phyloP scores from a whole-genome alignment of 2,113 vertebrate species.

The Xyliphius kryptos region DNA sequence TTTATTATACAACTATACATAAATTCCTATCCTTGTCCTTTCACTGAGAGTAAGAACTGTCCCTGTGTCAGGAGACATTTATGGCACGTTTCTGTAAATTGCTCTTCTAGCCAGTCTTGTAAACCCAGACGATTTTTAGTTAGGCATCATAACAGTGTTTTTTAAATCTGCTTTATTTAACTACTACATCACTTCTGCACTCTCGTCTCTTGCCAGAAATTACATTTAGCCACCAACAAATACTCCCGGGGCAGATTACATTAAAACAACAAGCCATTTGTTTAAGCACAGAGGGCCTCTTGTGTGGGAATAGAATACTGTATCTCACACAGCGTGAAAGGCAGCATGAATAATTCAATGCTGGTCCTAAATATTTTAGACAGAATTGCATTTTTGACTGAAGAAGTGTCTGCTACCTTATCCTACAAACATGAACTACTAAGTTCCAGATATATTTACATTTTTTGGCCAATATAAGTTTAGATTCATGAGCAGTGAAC shows the following conservation, averaged over 20 bases:
- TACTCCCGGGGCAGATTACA: conserved; percentile 37
- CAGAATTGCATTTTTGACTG: conserved; percentile 19
- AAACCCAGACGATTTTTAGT: background rate
- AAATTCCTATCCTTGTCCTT: conserved; percentile 5
- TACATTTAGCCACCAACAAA: conserved; percentile 32
- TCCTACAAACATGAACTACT: too few relatives aligned
- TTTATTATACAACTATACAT: background rate
- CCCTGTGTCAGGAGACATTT: background rate
- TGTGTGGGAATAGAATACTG: conserved; percentile 33
- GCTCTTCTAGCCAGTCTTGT: conserved; percentile 2
- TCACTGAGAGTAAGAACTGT: background rate
- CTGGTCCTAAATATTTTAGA: conserved; percentile 34
- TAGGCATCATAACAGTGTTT: background rate
- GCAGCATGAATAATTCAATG: conserved; percentile 37
- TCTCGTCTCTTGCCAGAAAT: conserved; percentile 34
- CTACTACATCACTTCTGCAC: conserved; percentile 30
- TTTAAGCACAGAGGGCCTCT: conserved; percentile 27
- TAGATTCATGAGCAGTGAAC: too few relatives aligned
- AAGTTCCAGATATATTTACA: too few relatives aligned
- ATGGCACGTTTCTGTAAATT: conserved; percentile 3
- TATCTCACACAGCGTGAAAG: conserved; percentile 25
- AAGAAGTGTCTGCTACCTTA: conserved; percentile 16
- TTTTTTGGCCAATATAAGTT: too few relatives aligned
- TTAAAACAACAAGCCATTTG: conserved; percentile 31
- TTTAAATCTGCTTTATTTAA: conserved; percentile 32